A percentile compares a stretch with the other conserved stretches of the same genome.
These are phyloP conservation scores for Coilia nasus DNA, from an alignment of 2,797 vertebrate species.

Conservation along the genomic window DNA sequence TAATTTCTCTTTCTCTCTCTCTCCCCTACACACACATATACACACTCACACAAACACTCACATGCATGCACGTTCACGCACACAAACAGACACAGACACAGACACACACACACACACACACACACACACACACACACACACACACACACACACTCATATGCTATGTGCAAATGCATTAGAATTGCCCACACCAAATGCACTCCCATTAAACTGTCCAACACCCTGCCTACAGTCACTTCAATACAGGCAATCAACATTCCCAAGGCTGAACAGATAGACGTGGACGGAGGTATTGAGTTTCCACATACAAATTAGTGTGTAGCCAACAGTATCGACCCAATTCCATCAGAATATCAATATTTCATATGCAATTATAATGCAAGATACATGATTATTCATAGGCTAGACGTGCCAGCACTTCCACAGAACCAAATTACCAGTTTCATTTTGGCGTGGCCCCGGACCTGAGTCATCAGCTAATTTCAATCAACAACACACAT, in stretches of 20 bases:
- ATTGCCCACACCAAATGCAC: neutral
- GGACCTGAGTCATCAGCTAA: slow-evolving; percentile 14
- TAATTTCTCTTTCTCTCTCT: no score
- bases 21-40: neutral
- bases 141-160: neutral
- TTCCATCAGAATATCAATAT: slow-evolving; percentile 28
- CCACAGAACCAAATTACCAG: slow-evolving; percentile 20
- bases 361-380: slow-evolving; percentile 27
- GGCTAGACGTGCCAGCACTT: slow-evolving; percentile 18
- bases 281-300: slow-evolving; percentile 23
- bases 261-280: slow-evolving; percentile 17
- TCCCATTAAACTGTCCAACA: slow-evolving; percentile 28
- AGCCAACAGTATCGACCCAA: slow-evolving; percentile 25
- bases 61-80: neutral
- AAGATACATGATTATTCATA: slow-evolving; percentile 24
- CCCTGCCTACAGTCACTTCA: slow-evolving; percentile 24
- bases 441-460: neutral
- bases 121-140: neutral
- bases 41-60: neutral
- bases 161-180: slow-evolving; percentile 22
- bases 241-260: slow-evolving; percentile 25
- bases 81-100: neutral
- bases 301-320: slow-evolving; percentile 25
- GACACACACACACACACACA: neutral
- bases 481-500: neutral